These are phyloP conservation scores for Alitta virens DNA, from an alignment of 2,888 invertebrate species.

Conservation along the genomic window DNA sequence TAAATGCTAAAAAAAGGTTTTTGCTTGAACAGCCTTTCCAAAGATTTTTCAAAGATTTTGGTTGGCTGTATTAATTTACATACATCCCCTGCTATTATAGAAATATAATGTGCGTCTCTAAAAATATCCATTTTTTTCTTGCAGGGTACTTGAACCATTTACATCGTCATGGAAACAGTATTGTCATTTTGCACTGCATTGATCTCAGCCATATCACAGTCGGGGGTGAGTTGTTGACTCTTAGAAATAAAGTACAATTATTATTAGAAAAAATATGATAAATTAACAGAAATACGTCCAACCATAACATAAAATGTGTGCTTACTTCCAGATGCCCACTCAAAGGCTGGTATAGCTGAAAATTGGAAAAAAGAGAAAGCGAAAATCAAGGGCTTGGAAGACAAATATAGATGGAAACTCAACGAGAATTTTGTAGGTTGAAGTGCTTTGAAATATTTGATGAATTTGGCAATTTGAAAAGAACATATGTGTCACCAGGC, in stretches of 20 bases:
- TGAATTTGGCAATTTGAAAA: no score
- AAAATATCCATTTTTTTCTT: conserved; percentile 2
- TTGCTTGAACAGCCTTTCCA: no score
- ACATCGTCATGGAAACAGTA: conserved; percentile 24
- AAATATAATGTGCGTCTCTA: no score
- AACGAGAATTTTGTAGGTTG: conserved; percentile 22
- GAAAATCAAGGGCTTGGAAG: conserved; percentile 27
- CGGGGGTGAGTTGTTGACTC: conserved; percentile 3
- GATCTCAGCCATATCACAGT: conserved; percentile 20
- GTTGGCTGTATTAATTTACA: no score
- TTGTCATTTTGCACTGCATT: conserved; percentile 26
- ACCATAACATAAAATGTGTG: neutral
- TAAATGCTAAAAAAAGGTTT: no score
- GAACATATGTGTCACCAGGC: no score
- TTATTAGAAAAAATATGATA: neutral
- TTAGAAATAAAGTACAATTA: neutral
- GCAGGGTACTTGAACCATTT: conserved; percentile 30
- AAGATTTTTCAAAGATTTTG: no score
- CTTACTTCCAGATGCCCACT: neutral
- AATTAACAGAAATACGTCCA: neutral
- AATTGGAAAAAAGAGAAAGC: conserved; percentile 23
- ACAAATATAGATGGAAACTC: conserved; percentile 29
- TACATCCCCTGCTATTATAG: neutral
- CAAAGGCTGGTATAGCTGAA: conserved; percentile 1
- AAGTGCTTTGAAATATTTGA: no score